Percentiles rank a stretch among this genome's conserved stretches.
Evolutionary conservation across 2,113 vertebrate genomes (phyloP).

Genomic region (Lepus americanus): DNA sequence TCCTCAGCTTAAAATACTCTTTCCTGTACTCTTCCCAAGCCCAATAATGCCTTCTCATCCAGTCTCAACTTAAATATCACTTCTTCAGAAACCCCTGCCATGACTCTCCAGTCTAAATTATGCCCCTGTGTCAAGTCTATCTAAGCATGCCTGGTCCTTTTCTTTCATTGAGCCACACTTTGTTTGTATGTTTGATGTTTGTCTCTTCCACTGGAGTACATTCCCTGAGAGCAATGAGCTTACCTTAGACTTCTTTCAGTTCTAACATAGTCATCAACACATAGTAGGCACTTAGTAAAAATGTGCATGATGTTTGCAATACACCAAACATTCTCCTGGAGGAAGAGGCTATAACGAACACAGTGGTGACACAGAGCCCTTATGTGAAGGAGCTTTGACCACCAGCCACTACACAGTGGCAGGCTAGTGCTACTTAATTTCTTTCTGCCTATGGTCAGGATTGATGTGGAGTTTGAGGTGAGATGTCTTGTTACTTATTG

Average conservation of each 20-base stretch:
- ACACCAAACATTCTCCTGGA: background rate
- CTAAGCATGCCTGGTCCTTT: background rate
- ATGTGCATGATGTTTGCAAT: background rate
- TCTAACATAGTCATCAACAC: background rate
- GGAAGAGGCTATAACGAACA: background rate
- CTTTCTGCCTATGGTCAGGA: background rate
- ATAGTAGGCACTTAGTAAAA: background rate
- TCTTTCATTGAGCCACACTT: background rate
- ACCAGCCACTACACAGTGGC: background rate
- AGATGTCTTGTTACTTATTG: background rate
- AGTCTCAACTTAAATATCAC: background rate
- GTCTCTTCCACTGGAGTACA: background rate
- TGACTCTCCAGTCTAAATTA: background rate
- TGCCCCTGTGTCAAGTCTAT: background rate
- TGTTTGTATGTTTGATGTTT: background rate
- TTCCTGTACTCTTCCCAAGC: background rate
- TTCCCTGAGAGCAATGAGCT: background rate
- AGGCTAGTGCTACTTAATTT: background rate
- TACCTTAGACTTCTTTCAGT: background rate
- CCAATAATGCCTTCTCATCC: background rate
- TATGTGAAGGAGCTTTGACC: background rate
- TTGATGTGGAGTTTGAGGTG: background rate
- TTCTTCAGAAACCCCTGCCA: background rate
- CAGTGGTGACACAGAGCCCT: background rate
- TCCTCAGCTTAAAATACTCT: background rate